These are phyloP conservation scores for Tragulus kanchil DNA, from an alignment of 2,113 vertebrate genomes.

Conservation along the genomic window DNA sequence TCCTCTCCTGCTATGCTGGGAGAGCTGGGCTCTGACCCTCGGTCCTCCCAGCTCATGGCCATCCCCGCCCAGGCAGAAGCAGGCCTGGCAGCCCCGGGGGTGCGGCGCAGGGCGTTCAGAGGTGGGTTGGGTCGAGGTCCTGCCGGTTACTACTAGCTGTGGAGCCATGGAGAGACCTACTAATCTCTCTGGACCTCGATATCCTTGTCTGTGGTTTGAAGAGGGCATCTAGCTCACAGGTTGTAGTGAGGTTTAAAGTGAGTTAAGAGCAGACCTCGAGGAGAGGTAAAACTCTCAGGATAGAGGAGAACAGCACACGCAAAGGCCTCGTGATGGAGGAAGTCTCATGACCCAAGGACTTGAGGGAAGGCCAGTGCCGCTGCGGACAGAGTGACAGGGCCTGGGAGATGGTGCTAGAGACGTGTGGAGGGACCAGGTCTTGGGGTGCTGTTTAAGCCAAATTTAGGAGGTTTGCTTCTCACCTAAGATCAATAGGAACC, in stretches of 20 bases:
- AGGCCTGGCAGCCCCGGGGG: too few species aligned
- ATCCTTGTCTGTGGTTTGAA: not conserved
- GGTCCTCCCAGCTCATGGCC: not conserved
- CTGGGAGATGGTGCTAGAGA: not conserved
- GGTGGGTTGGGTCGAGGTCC: not conserved
- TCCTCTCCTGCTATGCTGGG: rapidly evolving
- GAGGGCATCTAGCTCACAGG: not conserved
- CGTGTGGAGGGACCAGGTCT: not conserved
- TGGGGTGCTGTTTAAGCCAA: not conserved
- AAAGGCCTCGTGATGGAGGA: not conserved
- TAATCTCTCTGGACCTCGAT: not conserved
- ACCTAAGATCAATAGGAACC: not conserved
- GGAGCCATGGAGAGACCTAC: not conserved
- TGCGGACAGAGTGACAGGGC: not conserved
- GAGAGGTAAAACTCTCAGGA: not conserved
- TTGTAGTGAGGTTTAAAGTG: too few species aligned
- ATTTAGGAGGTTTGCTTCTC: not conserved
- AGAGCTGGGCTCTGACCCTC: not conserved
- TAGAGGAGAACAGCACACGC: not conserved
- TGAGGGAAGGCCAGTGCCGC: not conserved
- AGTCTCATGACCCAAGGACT: not conserved
- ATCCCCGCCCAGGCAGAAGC: not conserved
- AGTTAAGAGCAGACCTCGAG: too few species aligned
- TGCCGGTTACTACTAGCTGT: not conserved
- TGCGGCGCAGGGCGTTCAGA: not conserved